Conservation (phyloP, 92 coral and sea anemone species). For the Phenganax stokvisi region DNA sequence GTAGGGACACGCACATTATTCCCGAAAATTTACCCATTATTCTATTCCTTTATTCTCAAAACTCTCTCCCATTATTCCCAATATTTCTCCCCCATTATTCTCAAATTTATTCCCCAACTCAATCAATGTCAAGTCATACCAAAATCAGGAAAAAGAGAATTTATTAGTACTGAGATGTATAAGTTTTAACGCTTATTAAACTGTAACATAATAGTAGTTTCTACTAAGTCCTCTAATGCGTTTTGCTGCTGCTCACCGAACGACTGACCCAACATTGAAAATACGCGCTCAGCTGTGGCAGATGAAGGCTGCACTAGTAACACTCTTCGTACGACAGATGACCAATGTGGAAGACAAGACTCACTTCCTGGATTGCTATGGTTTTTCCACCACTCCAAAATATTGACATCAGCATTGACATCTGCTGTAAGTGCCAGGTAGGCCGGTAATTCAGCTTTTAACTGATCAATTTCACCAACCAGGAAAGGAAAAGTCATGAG, state of each 20-base stretch:
- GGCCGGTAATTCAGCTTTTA: slow-evolving; percentile 53
- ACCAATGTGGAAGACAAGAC: slow-evolving; percentile 39
- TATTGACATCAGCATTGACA: slow-evolving; percentile 48
- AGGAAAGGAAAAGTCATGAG: slow-evolving; percentile 45
- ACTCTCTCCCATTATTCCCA: no score
- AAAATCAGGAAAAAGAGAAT: no score
- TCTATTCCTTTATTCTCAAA: no score
- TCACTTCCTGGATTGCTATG: no score
- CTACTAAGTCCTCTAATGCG: slow-evolving; percentile 48
- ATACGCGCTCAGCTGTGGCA: slow-evolving; percentile 50
- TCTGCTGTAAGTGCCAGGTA: slow-evolving; percentile 54
- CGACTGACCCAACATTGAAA: slow-evolving; percentile 49
- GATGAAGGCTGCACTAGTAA: slow-evolving; percentile 52
- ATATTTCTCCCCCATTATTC: no score
- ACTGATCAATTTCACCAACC: slow-evolving; percentile 43
- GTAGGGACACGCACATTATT: no score
- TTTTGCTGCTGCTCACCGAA: slow-evolving; percentile 41
- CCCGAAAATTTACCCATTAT: no score
- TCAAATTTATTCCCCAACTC: no score
- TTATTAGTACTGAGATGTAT: neutral
- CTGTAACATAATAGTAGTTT: slow-evolving; percentile 54
- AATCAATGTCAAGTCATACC: no score
- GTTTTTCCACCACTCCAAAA: no score
- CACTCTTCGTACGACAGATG: slow-evolving; percentile 47
- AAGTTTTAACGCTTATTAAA: slow-evolving; percentile 38